A percentile compares a stretch with the other conserved stretches of the same genome.
phyloP scores from a whole-genome alignment of 2,113 vertebrate genomes.

The Lagenorhynchus albirostris region DNA sequence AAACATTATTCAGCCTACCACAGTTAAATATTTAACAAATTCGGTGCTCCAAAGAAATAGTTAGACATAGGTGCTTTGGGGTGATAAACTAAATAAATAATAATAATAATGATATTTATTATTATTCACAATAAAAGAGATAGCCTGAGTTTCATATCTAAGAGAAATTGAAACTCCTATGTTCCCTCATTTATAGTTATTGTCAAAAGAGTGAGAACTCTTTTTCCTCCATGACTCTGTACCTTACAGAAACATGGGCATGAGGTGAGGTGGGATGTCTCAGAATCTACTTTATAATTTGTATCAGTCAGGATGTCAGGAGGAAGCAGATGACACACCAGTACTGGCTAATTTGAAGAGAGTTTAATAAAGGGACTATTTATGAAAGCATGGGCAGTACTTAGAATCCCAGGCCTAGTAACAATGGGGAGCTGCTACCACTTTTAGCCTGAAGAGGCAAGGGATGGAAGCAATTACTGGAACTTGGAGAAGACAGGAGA shows the following conservation, averaged over 20 bases:
- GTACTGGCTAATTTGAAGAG: neutral
- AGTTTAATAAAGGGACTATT: neutral
- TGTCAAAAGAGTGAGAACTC: neutral
- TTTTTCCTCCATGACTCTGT: neutral
- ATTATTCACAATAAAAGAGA: neutral
- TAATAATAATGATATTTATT: neutral
- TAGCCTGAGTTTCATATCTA: neutral
- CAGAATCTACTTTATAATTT: neutral
- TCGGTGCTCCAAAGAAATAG: neutral
- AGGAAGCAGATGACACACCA: neutral
- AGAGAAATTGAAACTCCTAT: neutral
- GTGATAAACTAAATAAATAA: neutral
- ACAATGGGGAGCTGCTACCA: neutral
- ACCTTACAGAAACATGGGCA: neutral
- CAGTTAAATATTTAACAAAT: constrained; percentile 1
- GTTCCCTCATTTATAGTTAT: neutral
- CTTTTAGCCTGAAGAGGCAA: neutral
- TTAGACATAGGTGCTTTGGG: neutral
- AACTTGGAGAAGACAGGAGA: neutral
- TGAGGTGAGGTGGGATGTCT: neutral
- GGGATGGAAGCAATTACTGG: neutral
- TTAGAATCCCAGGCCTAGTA: neutral
- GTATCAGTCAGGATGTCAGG: neutral
- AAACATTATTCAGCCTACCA: neutral
- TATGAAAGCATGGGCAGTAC: neutral